These are phyloP conservation scores for Lasioglossum baleicum DNA, from an alignment of 1,140 invertebrate species.

Conservation along the genomic window DNA sequence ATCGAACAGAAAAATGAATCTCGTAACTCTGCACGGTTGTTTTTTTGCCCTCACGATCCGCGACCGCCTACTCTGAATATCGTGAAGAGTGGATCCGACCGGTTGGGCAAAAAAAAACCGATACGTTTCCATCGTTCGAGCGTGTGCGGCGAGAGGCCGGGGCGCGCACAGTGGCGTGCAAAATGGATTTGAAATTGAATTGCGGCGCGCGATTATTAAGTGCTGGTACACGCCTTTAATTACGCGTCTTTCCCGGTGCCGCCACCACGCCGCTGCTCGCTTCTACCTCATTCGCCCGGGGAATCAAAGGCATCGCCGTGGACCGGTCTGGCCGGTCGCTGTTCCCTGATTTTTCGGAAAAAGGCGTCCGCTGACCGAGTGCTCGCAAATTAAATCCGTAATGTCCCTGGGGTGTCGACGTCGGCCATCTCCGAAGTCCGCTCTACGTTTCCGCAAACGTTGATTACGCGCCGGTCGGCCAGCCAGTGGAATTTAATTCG, in stretches of 20 bases:
- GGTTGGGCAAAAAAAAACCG: constrained; percentile 8
- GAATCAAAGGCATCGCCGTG: constrained; percentile 8
- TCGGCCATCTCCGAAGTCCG: too few relatives aligned
- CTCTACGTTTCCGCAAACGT: neutral
- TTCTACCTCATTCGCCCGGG: constrained; percentile 6
- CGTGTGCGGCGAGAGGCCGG: neutral
- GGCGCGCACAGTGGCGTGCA: constrained; percentile 1
- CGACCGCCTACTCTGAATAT: neutral
- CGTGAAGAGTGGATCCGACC: neutral
- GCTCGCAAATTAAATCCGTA: neutral
- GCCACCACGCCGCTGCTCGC: neutral
- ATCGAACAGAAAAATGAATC: constrained; percentile 8
- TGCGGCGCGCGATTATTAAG: constrained; percentile 50
- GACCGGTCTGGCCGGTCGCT: neutral
- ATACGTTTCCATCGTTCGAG: constrained; percentile 9
- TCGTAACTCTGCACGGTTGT: neutral
- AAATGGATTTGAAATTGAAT: constrained; percentile 55
- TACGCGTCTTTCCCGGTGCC: constrained; percentile 30
- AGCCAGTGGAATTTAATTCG: constrained; percentile 8
- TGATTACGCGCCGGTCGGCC: neutral
- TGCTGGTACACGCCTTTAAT: constrained; percentile 54
- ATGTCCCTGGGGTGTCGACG: neutral
- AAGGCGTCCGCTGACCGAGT: constrained; percentile 19
- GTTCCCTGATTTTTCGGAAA: neutral
- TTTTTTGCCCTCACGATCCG: too few relatives aligned